Evolutionary conservation across 2,797 vertebrate species (phyloP).

Genomic region (Sitta carolinensis): DNA sequence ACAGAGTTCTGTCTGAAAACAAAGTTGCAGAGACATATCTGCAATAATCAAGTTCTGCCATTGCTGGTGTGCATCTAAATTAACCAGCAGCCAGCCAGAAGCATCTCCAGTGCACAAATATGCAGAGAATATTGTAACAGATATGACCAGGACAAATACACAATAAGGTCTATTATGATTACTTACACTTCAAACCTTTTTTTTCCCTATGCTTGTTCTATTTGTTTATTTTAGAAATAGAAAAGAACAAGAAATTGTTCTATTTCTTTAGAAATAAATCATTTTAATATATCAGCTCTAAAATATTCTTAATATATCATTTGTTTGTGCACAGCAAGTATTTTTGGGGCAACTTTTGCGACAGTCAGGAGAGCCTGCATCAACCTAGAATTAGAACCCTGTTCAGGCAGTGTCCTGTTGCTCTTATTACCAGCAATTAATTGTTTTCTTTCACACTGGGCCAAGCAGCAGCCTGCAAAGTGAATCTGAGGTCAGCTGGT

Average conservation of each 20-base stretch:
- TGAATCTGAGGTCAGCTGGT: conserved; percentile 20
- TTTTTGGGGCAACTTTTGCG: not conserved
- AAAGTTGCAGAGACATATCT: not conserved
- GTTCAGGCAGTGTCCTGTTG: not conserved
- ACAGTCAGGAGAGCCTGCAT: not conserved
- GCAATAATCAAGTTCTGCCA: not conserved
- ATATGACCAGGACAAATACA: not conserved
- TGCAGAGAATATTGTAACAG: not conserved
- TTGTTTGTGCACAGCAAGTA: not conserved
- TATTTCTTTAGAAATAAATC: not conserved
- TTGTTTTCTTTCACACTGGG: not conserved
- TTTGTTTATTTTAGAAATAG: not conserved
- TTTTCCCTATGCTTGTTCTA: fast-evolving
- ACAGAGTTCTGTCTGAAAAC: not conserved
- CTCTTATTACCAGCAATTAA: not conserved
- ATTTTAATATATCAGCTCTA: not conserved
- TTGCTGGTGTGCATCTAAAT: not conserved
- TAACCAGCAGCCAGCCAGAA: not conserved
- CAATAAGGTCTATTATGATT: not conserved
- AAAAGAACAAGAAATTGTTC: no score
- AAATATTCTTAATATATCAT: not conserved
- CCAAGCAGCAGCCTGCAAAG: conserved; percentile 5
- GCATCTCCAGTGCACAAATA: not conserved
- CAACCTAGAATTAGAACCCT: not conserved
- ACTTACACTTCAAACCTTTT: not conserved